Conservation (phyloP, 2,888 invertebrate species). For the Loripinus fragilis region DNA sequence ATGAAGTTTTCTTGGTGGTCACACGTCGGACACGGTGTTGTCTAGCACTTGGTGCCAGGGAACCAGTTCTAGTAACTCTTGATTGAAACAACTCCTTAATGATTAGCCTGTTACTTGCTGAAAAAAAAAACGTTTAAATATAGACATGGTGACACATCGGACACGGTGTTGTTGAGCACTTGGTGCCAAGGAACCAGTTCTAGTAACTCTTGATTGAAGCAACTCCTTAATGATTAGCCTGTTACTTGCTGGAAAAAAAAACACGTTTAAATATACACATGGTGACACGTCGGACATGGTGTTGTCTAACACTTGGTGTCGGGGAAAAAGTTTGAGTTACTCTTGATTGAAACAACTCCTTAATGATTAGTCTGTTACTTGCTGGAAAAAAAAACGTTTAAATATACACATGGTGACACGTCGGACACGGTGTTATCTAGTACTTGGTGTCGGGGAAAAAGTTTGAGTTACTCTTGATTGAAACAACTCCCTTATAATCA, state of each 20-base stretch:
- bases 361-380: conserved; percentile 71
- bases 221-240: conserved; percentile 73
- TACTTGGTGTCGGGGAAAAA: conserved; percentile 74
- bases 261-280: no score
- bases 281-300: conserved; percentile 53
- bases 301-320: conserved; percentile 72
- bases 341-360: conserved; percentile 75
- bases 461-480: conserved; percentile 70
- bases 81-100: conserved; percentile 77
- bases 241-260: conserved; percentile 67
- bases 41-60: conserved; percentile 71
- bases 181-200: conserved; percentile 75
- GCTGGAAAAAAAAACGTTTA: conserved; percentile 62
- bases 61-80: conserved; percentile 70
- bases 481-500: conserved; percentile 75
- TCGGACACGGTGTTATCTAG: conserved; percentile 65
- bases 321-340: conserved; percentile 73
- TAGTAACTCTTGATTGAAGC: conserved; percentile 71
- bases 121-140: conserved; percentile 32
- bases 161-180: conserved; percentile 69
- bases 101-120: conserved; percentile 73
- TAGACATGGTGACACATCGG: conserved; percentile 47
- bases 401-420: conserved; percentile 45
- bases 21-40: conserved; percentile 64
- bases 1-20: conserved; percentile 55